phyloP scores from a whole-genome alignment of 1,140 invertebrate species.

The Octopus sinensis region DNA sequence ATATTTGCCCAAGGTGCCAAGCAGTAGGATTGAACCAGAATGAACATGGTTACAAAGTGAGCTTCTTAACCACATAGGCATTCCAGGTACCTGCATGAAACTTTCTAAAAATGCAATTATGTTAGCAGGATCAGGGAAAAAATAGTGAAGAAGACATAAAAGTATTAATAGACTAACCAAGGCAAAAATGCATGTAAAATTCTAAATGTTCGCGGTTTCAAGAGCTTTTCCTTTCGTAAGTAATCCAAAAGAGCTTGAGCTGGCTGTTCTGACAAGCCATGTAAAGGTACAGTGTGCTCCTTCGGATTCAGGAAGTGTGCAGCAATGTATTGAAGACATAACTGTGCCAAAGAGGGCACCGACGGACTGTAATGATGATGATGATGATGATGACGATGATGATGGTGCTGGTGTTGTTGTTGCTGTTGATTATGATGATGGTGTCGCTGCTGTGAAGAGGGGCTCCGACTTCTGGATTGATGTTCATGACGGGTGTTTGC shows the following conservation, averaged over 20 bases:
- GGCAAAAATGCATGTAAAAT: slow-evolving; percentile 45
- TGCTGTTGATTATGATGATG: neutral
- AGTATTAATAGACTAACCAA: slow-evolving; percentile 32
- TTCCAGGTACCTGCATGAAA: no score
- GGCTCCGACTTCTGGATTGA: neutral
- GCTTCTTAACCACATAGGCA: no score
- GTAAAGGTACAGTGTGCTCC: slow-evolving; percentile 34
- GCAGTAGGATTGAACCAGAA: no score
- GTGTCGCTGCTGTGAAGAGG: neutral
- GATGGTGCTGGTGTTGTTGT: neutral
- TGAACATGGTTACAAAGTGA: no score
- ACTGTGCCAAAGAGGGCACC: slow-evolving; percentile 27
- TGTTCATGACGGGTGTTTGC: neutral
- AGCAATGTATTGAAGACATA: slow-evolving; percentile 37
- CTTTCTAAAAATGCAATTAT: no score
- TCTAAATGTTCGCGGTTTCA: slow-evolving; percentile 35
- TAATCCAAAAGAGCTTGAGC: slow-evolving; percentile 40
- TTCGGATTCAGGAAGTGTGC: slow-evolving; percentile 37
- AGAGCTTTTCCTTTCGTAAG: slow-evolving; percentile 43
- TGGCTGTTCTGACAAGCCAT: slow-evolving; percentile 41
- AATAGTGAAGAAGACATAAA: no score
- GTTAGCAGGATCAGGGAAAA: no score
- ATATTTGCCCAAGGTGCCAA: no score
- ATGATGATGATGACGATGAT: slow-evolving; percentile 8
- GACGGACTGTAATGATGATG: neutral